phyloP scores from a whole-genome alignment of 2,113 vertebrate genomes.

The Callipepla squamata region DNA sequence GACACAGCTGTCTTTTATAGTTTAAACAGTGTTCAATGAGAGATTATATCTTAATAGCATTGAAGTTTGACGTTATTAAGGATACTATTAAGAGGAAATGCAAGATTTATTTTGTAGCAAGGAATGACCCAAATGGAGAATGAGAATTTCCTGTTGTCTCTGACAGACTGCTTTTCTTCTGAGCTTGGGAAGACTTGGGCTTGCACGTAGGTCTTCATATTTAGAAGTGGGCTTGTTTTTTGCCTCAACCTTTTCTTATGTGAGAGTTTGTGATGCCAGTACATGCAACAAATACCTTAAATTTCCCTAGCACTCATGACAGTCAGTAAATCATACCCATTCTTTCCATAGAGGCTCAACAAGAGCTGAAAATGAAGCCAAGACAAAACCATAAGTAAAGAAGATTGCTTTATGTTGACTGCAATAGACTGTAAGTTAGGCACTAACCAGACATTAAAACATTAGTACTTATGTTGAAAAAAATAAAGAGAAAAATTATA shows the following conservation, averaged over 20 bases:
- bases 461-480: background rate
- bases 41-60: background rate
- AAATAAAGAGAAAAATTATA: background rate
- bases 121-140: background rate
- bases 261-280: background rate
- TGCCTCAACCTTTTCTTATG: background rate
- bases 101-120: background rate
- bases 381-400: background rate
- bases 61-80: too few species aligned
- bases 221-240: background rate
- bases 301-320: background rate
- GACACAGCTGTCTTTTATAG: background rate
- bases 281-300: background rate
- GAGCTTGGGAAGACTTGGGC: background rate
- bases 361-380: background rate
- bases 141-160: background rate
- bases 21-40: background rate
- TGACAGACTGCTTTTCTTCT: background rate
- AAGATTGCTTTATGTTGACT: background rate
- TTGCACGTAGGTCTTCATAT: background rate
- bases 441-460: background rate
- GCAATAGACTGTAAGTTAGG: background rate
- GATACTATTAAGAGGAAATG: background rate
- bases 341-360: background rate
- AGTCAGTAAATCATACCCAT: background rate